Evolutionary conservation across 2,888 invertebrate genomes (phyloP).

Genomic region (Drosophila ezoana): DNA sequence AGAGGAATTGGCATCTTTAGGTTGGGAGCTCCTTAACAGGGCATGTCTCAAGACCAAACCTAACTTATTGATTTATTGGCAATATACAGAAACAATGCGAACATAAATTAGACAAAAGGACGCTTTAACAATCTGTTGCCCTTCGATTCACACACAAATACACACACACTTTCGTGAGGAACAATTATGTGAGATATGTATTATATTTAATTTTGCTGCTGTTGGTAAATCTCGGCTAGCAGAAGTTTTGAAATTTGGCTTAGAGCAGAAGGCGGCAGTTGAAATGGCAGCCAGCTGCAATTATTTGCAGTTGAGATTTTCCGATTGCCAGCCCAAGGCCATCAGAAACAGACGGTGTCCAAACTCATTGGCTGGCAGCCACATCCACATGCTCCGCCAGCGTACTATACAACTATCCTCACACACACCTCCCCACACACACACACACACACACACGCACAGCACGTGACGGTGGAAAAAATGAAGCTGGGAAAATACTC

Average conservation of each 20-base stretch:
- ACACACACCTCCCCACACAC: slow-evolving; percentile 7
- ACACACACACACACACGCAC: slow-evolving; percentile 4
- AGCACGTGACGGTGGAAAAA: slow-evolving; percentile 4
- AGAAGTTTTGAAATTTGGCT: slow-evolving; percentile 15
- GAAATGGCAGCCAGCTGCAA: slow-evolving; percentile 65
- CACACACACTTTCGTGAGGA: neutral
- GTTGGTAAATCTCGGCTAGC: slow-evolving; percentile 2
- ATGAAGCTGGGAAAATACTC: slow-evolving; percentile 32
- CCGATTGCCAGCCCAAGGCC: slow-evolving; percentile 57
- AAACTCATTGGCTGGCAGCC: slow-evolving; percentile 52
- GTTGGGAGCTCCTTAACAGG: no score
- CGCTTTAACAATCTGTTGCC: neutral
- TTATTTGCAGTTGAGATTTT: slow-evolving; percentile 70
- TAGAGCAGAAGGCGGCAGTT: slow-evolving; percentile 5
- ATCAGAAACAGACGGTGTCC: slow-evolving; percentile 77
- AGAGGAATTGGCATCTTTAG: no score
- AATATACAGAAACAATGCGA: no score
- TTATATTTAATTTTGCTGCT: slow-evolving; percentile 7
- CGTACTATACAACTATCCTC: neutral
- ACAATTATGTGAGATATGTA: neutral
- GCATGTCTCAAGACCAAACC: no score
- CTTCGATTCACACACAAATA: neutral
- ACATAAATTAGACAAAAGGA: no score
- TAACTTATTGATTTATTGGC: no score
- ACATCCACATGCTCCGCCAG: slow-evolving; percentile 28